phyloP scores from a whole-genome alignment of 2,113 vertebrate species.

The Chaetodon trifascialis region DNA sequence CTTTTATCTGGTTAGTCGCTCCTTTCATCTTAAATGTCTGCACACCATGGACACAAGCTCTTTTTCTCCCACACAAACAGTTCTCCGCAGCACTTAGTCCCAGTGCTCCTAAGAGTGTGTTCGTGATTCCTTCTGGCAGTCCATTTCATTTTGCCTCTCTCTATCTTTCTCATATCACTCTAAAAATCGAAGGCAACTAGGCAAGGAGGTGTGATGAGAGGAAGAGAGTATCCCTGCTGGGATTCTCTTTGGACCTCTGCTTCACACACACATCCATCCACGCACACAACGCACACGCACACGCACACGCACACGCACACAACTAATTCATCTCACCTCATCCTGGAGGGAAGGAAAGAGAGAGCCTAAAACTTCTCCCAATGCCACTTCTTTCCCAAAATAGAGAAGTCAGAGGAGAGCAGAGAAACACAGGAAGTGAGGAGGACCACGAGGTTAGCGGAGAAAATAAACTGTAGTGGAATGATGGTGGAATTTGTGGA shows the following conservation, averaged over 20 bases:
- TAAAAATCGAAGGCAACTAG: constrained; percentile 65
- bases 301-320: constrained; percentile 18
- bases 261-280: constrained; percentile 7
- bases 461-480: neutral
- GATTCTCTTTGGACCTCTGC: constrained; percentile 21
- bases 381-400: constrained; percentile 10
- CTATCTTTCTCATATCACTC: constrained; percentile 66
- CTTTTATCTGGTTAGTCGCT: constrained; percentile 6
- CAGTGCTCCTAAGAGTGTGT: constrained; percentile 17
- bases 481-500: neutral
- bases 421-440: neutral
- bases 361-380: neutral
- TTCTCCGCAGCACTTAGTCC: constrained; percentile 48
- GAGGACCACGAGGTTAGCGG: neutral
- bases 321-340: neutral
- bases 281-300: constrained; percentile 3
- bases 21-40: constrained; percentile 38
- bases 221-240: constrained; percentile 41
- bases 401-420: neutral
- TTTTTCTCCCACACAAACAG: neutral
- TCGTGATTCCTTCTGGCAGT: constrained; percentile 64
- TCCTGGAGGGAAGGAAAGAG: constrained; percentile 11
- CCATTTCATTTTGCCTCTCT: constrained; percentile 58
- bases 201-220: constrained; percentile 52
- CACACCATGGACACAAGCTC: neutral